Conservation (phyloP, 2,113 vertebrate species). For the Epinephelus fuscoguttatus region DNA sequence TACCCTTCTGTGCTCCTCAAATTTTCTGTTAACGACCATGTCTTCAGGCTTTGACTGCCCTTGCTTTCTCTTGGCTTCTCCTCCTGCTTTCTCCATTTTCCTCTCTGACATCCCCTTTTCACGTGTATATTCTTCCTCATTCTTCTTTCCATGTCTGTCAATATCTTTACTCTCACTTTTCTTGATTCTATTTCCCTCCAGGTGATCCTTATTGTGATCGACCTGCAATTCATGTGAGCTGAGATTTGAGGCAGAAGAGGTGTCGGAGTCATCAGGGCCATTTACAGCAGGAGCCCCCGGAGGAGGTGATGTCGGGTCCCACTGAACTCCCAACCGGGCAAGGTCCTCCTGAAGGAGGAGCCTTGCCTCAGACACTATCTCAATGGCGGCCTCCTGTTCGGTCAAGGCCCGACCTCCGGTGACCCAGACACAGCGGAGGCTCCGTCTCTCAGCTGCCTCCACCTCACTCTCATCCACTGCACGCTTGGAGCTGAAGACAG, state of each 20-base stretch:
- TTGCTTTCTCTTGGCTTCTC: not conserved
- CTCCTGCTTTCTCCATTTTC: constrained; percentile 14
- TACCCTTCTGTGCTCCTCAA: constrained; percentile 14
- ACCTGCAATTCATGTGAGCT: constrained; percentile 32
- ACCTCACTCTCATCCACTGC: constrained; percentile 95
- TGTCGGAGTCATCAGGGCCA: constrained; percentile 17
- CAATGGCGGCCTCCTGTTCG: constrained; percentile 89
- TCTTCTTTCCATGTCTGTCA: not conserved
- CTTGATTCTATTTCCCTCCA: not conserved
- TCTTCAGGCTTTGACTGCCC: not conserved
- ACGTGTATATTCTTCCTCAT: not conserved
- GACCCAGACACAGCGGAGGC: constrained; percentile 89
- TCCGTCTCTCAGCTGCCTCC: constrained; percentile 90
- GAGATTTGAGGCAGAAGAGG: constrained; percentile 12
- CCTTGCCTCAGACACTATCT: constrained; percentile 92
- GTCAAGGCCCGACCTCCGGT: constrained; percentile 90
- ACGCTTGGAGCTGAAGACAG: constrained; percentile 82
- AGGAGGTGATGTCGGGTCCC: constrained; percentile 83
- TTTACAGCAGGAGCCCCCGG: constrained; percentile 14
- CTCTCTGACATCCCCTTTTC: not conserved
- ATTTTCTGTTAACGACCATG: not conserved
- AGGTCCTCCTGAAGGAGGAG: constrained; percentile 93
- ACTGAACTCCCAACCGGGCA: constrained; percentile 90
- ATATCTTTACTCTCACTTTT: not conserved
- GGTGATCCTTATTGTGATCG: not conserved